Conservation (phyloP, 2,888 invertebrate species). For the Thyatira batis region DNA sequence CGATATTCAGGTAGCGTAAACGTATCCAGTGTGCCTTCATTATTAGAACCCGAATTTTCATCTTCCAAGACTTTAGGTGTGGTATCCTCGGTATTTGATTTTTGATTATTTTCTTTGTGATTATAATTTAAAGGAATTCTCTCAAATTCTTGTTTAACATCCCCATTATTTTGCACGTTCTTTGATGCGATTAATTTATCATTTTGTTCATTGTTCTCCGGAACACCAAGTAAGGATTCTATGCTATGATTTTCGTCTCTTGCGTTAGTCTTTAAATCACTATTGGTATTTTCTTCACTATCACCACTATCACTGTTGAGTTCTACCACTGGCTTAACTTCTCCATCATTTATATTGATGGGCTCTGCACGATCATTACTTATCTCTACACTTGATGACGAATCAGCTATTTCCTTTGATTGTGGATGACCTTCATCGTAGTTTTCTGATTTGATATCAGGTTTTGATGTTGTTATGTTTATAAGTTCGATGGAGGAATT, state of each 20-base stretch:
- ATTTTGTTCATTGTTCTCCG: slow-evolving; percentile 30
- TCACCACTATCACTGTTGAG: slow-evolving; percentile 52
- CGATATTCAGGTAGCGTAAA: slow-evolving; percentile 44
- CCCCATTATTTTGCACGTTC: slow-evolving; percentile 28
- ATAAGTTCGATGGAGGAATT: slow-evolving; percentile 31
- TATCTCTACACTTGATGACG: slow-evolving; percentile 22
- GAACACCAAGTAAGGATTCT: slow-evolving; percentile 45
- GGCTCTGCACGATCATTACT: slow-evolving; percentile 37
- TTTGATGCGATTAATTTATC: slow-evolving; percentile 36
- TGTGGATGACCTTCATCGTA: slow-evolving; percentile 20
- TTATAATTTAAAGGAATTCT: slow-evolving; percentile 73
- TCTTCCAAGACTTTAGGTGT: slow-evolving; percentile 21
- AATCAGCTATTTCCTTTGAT: slow-evolving; percentile 24
- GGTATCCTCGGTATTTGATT: slow-evolving; percentile 23
- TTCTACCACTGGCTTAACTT: slow-evolving; percentile 72
- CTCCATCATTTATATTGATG: slow-evolving; percentile 58
- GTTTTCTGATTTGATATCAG: slow-evolving; percentile 16
- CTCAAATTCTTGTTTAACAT: slow-evolving; percentile 74
- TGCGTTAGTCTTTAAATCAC: slow-evolving; percentile 24
- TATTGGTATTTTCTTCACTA: slow-evolving; percentile 37
- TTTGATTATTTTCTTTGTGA: slow-evolving; percentile 44
- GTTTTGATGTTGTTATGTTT: slow-evolving; percentile 24
- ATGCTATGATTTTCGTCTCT: slow-evolving; percentile 39
- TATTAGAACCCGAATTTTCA: slow-evolving; percentile 24
- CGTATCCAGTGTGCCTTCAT: slow-evolving; percentile 50